Percentiles rank a stretch among this genome's conserved stretches.
Conservation (phyloP, 2,797 vertebrate genomes). For the Brachyalestes nurse region DNA sequence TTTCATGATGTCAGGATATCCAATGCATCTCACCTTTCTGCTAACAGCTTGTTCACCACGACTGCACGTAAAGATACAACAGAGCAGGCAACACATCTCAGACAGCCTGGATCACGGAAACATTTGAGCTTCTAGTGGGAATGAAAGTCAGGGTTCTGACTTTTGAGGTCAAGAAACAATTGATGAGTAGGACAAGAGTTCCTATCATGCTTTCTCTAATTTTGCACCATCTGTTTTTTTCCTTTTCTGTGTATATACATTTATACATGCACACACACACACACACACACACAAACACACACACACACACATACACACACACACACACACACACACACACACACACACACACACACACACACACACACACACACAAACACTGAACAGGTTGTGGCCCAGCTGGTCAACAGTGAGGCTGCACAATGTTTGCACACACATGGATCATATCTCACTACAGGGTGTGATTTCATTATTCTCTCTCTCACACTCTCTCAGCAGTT, state of each 20-base stretch:
- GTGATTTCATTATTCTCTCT: neutral
- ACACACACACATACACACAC: conserved; percentile 44
- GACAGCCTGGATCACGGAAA: conserved; percentile 25
- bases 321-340: conserved; percentile 3
- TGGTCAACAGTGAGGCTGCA: conserved; percentile 66
- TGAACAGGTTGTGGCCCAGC: conserved; percentile 69
- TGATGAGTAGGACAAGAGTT: conserved; percentile 58
- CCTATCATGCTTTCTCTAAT: conserved; percentile 40
- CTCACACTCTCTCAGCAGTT: neutral
- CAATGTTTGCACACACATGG: conserved; percentile 50
- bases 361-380: conserved; percentile 48
- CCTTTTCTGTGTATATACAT: conserved; percentile 32
- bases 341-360: neutral
- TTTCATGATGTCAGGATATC: neutral
- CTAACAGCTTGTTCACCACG: conserved; percentile 8
- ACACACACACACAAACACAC: neutral
- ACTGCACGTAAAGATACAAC: neutral
- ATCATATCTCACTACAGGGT: conserved; percentile 46
- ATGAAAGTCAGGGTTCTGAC: conserved; percentile 51
- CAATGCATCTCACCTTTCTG: neutral
- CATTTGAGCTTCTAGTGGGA: conserved; percentile 50
- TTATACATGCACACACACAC: neutral
- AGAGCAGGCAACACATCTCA: conserved; percentile 8
- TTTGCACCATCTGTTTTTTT: conserved; percentile 70
- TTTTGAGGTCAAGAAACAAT: conserved; percentile 53